These are phyloP conservation scores for Micromys minutus DNA, from an alignment of 2,113 vertebrate species.

Conservation along the genomic window DNA sequence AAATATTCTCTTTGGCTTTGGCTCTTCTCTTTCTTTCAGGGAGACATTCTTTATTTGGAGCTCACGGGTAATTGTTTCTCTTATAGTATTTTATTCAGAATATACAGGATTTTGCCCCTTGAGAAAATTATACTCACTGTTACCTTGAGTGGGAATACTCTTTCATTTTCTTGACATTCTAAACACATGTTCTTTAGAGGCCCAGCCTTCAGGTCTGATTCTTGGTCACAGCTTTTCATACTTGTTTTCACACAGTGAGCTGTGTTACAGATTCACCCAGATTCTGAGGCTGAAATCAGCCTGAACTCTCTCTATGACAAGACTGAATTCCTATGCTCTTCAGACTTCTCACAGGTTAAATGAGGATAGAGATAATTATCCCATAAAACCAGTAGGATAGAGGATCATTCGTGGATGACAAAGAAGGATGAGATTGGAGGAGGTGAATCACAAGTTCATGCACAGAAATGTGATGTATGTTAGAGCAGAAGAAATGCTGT, in stretches of 20 bases:
- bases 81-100: background rate
- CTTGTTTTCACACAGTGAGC: background rate
- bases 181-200: background rate
- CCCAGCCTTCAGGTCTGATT: background rate
- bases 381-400: slow-evolving; percentile 18
- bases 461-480: slow-evolving; percentile 51
- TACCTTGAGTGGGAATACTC: background rate
- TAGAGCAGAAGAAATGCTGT: background rate
- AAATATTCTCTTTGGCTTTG: background rate
- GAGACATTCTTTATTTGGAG: background rate
- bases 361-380: slow-evolving; percentile 65
- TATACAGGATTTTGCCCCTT: background rate
- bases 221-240: background rate
- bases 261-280: background rate
- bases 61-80: background rate
- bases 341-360: slow-evolving; percentile 40
- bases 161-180: background rate
- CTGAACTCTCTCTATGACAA: background rate
- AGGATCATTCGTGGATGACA: slow-evolving; percentile 56
- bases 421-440: slow-evolving; percentile 62
- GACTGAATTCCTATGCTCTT: slow-evolving; percentile 10
- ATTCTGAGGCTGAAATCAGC: background rate
- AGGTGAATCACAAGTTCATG: slow-evolving; percentile 57
- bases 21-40: background rate
- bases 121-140: background rate